These are phyloP conservation scores for Cyclargus thomasi DNA, from an alignment of 1,140 invertebrate genomes.

Conservation along the genomic window DNA sequence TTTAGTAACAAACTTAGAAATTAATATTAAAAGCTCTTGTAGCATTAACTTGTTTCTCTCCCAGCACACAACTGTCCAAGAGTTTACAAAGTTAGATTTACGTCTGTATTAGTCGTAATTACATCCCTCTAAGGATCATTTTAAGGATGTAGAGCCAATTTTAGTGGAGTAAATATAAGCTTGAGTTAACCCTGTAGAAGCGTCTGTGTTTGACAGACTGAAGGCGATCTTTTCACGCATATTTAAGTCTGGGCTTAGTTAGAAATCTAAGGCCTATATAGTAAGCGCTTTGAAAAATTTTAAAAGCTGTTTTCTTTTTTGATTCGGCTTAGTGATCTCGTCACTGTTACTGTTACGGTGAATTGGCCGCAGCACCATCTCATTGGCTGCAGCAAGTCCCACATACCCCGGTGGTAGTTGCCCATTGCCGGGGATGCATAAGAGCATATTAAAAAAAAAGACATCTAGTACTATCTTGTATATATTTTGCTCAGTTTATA, in stretches of 20 bases:
- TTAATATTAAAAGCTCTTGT: conserved; percentile 25
- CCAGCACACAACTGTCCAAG: conserved; percentile 20
- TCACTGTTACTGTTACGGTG: no score
- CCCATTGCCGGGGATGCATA: no score
- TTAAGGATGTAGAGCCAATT: conserved; percentile 9
- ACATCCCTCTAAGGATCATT: conserved; percentile 27
- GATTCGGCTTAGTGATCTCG: no score
- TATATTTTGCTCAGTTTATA: no score
- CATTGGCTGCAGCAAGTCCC: no score
- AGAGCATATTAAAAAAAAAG: no score
- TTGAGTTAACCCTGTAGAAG: conserved; percentile 48
- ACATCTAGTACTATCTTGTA: no score
- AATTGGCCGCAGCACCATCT: no score
- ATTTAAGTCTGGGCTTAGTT: neutral
- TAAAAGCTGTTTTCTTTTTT: no score
- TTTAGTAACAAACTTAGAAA: neutral
- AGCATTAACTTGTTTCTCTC: conserved; percentile 20
- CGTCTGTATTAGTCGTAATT: conserved; percentile 12
- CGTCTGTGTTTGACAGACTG: conserved; percentile 51
- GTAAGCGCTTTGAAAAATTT: no score
- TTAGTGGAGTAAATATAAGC: neutral
- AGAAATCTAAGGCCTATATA: neutral
- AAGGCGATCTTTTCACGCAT: conserved; percentile 12
- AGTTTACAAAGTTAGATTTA: conserved; percentile 22
- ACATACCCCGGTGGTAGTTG: no score